Base-by-base conservation (phyloP, 2,797 vertebrate genomes). In the Coracias cyanogaster region DNA sequence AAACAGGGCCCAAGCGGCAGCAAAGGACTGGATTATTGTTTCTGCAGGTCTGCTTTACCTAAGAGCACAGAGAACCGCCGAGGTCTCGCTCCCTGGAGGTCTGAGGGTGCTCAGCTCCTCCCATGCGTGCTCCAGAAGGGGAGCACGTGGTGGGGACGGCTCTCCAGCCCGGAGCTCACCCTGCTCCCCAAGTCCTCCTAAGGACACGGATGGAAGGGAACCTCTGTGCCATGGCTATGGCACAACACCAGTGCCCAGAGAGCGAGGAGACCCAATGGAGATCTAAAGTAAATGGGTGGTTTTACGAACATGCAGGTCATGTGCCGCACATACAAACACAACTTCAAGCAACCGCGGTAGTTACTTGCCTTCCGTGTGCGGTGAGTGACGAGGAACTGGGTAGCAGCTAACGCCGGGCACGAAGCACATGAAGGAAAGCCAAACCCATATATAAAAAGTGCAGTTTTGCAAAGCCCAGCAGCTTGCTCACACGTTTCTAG, bases 261-360 rank as follows among this genome's bases (percentile, higher is more conserved):
- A 49, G n/a, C 0, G 19, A 24, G 18, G 25, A 29, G 10, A 12
- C 7, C 31, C 5, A 4, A 8, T 1, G 2, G 11, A 37, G 19
- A 43, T 11, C 21, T 57, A 2, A 41, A 29, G 19, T 9, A 13
- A 28, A 37, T 12, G 18, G 46, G 22, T n/a, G 10, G 15, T 25
- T 45, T 58, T 33, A 26, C 41, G 5, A 28, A 25, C 5, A 16
- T 2, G 15, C 18, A 6, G 15, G 17, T 16, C 16, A 14, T 2
- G 17, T 12, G 7, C 4, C 39, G 35, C 51, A 20, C 31, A 15
- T 3, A 9, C 7, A 37, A 35, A 33, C 13, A 28, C 7, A 3
- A 3, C 7, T 35, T 9, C 33, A 39, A 58, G 37, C n/a, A 49
- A 33, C 9, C 8, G 8, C 39, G 6, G 29, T 7, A 16, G 31